These are phyloP conservation scores for Lapara coniferarum DNA, from an alignment of 2,888 invertebrate genomes.

Conservation along the genomic window DNA sequence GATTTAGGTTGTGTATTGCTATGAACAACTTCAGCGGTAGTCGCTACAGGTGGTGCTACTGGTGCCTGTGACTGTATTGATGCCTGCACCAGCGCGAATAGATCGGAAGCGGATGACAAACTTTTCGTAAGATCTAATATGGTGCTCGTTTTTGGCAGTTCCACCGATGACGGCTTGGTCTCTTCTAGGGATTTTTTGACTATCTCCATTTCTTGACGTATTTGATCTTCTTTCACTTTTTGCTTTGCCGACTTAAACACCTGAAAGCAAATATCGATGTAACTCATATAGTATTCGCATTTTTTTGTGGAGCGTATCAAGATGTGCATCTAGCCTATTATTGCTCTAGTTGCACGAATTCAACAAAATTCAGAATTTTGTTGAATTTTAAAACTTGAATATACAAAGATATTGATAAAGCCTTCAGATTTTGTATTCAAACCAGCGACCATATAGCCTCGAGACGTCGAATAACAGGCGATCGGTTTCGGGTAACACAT, in stretches of 20 bases:
- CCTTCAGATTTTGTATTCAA: no score
- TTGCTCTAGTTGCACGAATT: no score
- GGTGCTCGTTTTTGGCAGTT: conserved; percentile 33
- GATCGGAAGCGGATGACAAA: conserved; percentile 64
- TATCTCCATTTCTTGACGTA: conserved; percentile 84
- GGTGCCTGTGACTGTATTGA: conserved; percentile 58
- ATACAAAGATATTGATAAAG: no score
- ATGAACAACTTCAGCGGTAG: conserved; percentile 51
- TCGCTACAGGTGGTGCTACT: conserved; percentile 35
- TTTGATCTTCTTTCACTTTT: conserved; percentile 86
- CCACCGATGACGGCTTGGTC: conserved; percentile 44
- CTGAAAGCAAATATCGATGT: conserved; percentile 48
- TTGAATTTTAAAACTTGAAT: no score
- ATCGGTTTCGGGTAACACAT: no score
- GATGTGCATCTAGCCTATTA: no score
- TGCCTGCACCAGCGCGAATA: conserved; percentile 72
- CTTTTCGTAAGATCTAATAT: conserved; percentile 45
- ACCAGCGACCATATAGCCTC: no score
- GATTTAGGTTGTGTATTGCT: conserved; percentile 64
- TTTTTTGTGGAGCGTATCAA: no score
- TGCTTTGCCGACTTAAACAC: conserved; percentile 89
- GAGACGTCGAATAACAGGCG: no score
- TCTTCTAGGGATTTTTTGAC: conserved; percentile 75
- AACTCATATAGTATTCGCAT: background rate
- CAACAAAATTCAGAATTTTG: no score